Evolutionary conservation across 2,797 vertebrate species (phyloP), one percentile per base, ranked within the genome.

Genomic region (Sebastes dallii): DNA sequence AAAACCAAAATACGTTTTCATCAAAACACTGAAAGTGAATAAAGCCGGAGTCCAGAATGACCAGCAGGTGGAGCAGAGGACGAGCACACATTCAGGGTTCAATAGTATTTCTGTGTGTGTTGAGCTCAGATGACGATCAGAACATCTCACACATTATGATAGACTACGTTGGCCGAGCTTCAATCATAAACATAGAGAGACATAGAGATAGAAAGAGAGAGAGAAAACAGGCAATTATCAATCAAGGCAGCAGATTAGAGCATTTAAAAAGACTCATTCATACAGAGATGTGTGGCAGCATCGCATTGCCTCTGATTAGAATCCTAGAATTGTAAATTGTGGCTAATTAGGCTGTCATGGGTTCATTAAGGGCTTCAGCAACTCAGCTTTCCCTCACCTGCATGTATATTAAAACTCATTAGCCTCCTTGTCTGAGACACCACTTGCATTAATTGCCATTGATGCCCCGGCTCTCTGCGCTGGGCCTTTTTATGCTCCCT

Each of bases 391-490:
- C 96, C 96, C 97, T 98, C 97, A 99, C 97, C 98, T 99, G 97
- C 97, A 95, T 97, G 97, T 97, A 97, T 98, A 98, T 98, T 98
- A 98, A 97, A 99, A 97, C 97, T 99, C 97, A 99, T 99, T 99
- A 99, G 96, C 96, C 96, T 96, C 95, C 97, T 99, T 99, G 98
- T 99, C 97, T 98, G 94, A 97, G 96, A 97, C 96, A 96, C 96
- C 96, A 97, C 97, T 97, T 97, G 97, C 97, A 98, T 98, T 98
- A 98, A 98, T 98, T 97, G 97, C 96, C 96, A 95, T 95, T 93
- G 93, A 96, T 97, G 96, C 94, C 95, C 95, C 83, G 95, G 94
- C 94, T 95, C 78, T 86, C 84, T 71, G 80, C 50, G 42, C 73
- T 27, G 59, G 80, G 89, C 91, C 94, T 94, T 86, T 96, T 90